phyloP scores from a whole-genome alignment of 2,888 invertebrate genomes.

The Acronicta psi region DNA sequence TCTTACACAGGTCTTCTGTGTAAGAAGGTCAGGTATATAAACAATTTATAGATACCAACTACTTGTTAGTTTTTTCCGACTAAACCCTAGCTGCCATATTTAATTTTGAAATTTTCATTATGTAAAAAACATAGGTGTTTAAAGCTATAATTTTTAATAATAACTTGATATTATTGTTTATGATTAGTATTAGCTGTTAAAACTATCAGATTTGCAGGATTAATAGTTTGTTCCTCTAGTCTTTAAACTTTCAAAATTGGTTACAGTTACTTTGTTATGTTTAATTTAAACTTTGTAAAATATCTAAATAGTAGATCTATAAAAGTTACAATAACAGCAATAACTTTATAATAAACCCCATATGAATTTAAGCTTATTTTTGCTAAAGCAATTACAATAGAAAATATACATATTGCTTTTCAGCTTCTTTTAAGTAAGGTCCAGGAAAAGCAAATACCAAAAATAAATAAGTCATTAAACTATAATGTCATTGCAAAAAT shows the following conservation, averaged over 20 bases:
- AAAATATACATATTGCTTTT: constrained; percentile 46
- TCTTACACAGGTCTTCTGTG: constrained; percentile 49
- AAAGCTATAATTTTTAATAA: constrained; percentile 59
- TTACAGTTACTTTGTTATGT: constrained; percentile 36
- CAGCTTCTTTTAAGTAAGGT: constrained; percentile 45
- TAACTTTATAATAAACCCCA: constrained; percentile 33
- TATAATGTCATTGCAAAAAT: constrained; percentile 43
- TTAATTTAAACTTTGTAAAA: constrained; percentile 38
- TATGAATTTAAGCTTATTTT: constrained; percentile 31
- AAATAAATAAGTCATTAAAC: constrained; percentile 54
- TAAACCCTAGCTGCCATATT: constrained; percentile 80
- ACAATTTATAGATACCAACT: constrained; percentile 56
- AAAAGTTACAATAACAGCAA: constrained; percentile 33
- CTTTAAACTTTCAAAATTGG: constrained; percentile 51
- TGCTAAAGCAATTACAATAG: constrained; percentile 13
- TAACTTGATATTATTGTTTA: constrained; percentile 51
- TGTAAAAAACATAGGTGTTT: constrained; percentile 62
- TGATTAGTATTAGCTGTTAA: constrained; percentile 54
- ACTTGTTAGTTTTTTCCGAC: constrained; percentile 61
- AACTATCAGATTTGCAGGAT: constrained; percentile 46
- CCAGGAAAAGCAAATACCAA: constrained; percentile 60
- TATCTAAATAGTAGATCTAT: constrained; percentile 37
- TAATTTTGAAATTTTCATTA: constrained; percentile 68
- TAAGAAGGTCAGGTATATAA: constrained; percentile 56
- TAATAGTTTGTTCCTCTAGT: constrained; percentile 57